phyloP scores from a whole-genome alignment of 1,140 invertebrate genomes.

The Zelostemma sp. region DNA sequence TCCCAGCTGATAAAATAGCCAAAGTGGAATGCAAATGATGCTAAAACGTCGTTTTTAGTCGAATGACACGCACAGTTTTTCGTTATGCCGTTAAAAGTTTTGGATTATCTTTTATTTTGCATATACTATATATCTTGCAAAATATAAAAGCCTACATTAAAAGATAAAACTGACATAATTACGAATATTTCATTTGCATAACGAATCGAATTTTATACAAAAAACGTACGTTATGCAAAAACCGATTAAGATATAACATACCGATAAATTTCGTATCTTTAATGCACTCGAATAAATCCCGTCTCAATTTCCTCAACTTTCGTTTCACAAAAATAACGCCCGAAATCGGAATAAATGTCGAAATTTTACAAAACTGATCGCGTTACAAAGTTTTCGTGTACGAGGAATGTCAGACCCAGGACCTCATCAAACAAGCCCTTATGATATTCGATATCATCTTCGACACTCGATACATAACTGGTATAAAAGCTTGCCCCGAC shows the following conservation, averaged over 20 bases:
- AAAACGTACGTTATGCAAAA: neutral
- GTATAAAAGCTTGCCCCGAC: conserved; percentile 19
- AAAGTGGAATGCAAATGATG: conserved; percentile 12
- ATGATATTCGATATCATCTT: conserved; percentile 47
- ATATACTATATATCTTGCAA: conserved; percentile 1
- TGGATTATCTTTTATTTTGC: neutral
- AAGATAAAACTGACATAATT: neutral
- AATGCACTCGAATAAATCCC: neutral
- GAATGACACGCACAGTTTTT: conserved; percentile 1
- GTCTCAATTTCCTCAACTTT: neutral
- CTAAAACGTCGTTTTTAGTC: neutral
- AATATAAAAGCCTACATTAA: neutral
- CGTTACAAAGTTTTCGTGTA: conserved; percentile 11
- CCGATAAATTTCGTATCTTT: neutral
- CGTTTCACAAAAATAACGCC: neutral
- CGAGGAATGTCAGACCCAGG: conserved; percentile 12
- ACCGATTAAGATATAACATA: neutral
- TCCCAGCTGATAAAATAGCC: neutral
- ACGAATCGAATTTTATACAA: neutral
- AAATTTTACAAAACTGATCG: conserved; percentile 2
- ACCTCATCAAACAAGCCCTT: conserved; percentile 10
- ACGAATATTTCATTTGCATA: conserved; percentile 1
- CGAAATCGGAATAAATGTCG: neutral
- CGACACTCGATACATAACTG: conserved; percentile 53
- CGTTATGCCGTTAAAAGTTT: neutral